phyloP scores from a whole-genome alignment of 2,888 invertebrate genomes.

The Mamestra brassicae region DNA sequence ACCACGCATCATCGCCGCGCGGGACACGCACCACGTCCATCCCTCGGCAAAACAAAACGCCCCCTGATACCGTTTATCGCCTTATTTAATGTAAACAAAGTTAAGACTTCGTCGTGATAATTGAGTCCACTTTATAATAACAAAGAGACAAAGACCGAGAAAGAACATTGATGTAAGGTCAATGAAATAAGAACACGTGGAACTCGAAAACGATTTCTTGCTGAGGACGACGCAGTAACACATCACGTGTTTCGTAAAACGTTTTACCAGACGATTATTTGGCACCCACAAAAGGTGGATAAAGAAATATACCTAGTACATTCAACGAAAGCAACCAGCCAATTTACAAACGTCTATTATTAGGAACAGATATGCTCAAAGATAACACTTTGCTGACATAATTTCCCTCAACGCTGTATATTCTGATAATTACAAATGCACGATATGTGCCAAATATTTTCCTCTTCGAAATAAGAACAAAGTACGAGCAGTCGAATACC shows the following conservation, averaged over 20 bases:
- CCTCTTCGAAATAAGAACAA: slow-evolving; percentile 28
- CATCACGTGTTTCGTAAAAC: slow-evolving; percentile 69
- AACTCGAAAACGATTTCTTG: slow-evolving; percentile 55
- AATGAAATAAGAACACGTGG: slow-evolving; percentile 78
- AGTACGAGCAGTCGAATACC: slow-evolving; percentile 19
- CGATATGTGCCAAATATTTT: slow-evolving; percentile 22
- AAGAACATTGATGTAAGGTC: slow-evolving; percentile 73
- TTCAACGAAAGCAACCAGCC: slow-evolving; percentile 62
- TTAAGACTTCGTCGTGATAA: slow-evolving; percentile 61
- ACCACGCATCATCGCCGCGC: slow-evolving; percentile 63
- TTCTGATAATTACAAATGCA: slow-evolving; percentile 35
- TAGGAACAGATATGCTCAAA: slow-evolving; percentile 59
- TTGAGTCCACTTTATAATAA: slow-evolving; percentile 58
- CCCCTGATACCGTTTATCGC: slow-evolving; percentile 38
- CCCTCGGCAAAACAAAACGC: slow-evolving; percentile 44
- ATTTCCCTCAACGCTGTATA: slow-evolving; percentile 40
- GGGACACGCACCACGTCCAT: slow-evolving; percentile 46
- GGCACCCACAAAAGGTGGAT: slow-evolving; percentile 66
- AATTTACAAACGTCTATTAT: slow-evolving; percentile 60
- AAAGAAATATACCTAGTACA: slow-evolving; percentile 64
- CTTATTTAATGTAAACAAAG: slow-evolving; percentile 58
- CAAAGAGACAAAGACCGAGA: slow-evolving; percentile 73
- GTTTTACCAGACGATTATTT: slow-evolving; percentile 66
- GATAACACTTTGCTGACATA: slow-evolving; percentile 56
- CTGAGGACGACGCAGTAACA: slow-evolving; percentile 61